Base-by-base conservation (phyloP, 2,797 vertebrate genomes). In the Erpetoichthys calabaricus region DNA sequence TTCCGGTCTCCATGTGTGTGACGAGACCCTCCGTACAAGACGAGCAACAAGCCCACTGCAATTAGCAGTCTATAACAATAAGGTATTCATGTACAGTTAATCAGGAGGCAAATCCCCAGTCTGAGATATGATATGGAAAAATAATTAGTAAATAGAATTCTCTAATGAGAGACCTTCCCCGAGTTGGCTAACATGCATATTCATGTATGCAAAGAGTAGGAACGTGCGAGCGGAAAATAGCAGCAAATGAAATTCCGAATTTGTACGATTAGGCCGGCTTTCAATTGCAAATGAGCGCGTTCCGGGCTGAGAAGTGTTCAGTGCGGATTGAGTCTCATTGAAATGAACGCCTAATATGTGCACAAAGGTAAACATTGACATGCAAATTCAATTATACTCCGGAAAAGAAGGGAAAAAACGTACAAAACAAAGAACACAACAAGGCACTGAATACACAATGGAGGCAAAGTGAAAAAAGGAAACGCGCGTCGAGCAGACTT, bases 131-230 rank as follows among this genome's bases (percentile, higher is more conserved):
- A 49, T 7, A 49, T 4, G 7, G 47, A 49, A 49, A 3, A 49
- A 49, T 49, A 49, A 3, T 49, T 49, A 49, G 7, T 49, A 49
- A 49, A 49, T 49, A 49, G 7, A 49, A 49, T n/a, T 49, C 3
- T 49, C 47, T 49, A 49, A 49, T 49, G 3, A 49, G 47, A 49
- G 47, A 49, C n/a, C 7, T 49, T 49, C 47, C 47, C 47, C 49
- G 47, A 49, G 47, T 49, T 49, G n/a, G 47, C 47, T 49, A 49
- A 49, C 49, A 49, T 49, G n/a, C 47, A 49, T n/a, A 4, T 49
- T 6, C 47, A 49, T 49, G 47, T n/a, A 49, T 49, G 47, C 7
- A 49, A 7, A 49, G n/a, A 49, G 7, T 49, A 49, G 47, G n/a
- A 49, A 49, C 5, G 7, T 25, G 25, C 25, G 25, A 25, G 25